Evolutionary conservation across 2,113 vertebrate genomes (phyloP), one percentile per base, ranked within the genome.

Genomic region (Ascaphus truei): DNA sequence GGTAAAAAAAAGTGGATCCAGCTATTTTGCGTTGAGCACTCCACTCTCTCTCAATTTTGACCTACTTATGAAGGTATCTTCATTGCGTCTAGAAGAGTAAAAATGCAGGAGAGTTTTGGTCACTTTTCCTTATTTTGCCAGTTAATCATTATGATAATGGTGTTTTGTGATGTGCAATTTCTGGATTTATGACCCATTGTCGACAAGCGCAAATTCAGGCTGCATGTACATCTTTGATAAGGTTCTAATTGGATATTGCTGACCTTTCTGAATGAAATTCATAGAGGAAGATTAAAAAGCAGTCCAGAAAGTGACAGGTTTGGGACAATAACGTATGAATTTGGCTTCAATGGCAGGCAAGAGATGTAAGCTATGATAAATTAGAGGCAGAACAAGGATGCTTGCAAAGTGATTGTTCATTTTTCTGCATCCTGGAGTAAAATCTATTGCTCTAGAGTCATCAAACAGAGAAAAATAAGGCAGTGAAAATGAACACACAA

Each of bases 211-310:
- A 83, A 84, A 86, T 86, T 76, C 56, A 69, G 81, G 76, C 86
- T 85, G 86, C 75, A 56, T 90, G 88, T 86, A 88, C 88, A 91
- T 89, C 83, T 89, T 90, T 90, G 91, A 92, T 92, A 89, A 92
- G 87, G 84, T 91, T 90, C 86, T 92, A 91, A 92, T 92, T 92
- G 90, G 89, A 85, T 91, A 80, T 81, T 66, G 31, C 84, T 91
- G 90, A 92, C 88, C 90, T 92, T 92, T 92, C 85, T 80, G 81
- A 88, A 78, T 86, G 84, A 84, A 91, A 90, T 91, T 90, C 87
- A 84, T 77, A 73, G 74, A 81, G 75, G 83, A 91, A 90, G 88
- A 92, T 90, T 90, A 92, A 89, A 91, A 91, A 87, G 86, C 85
- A 85, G 85, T 80, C 78, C 82, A 77, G 82, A 81, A 88, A 85